Conservation (phyloP, 2,113 vertebrate species). For the Elephantulus edwardii region DNA sequence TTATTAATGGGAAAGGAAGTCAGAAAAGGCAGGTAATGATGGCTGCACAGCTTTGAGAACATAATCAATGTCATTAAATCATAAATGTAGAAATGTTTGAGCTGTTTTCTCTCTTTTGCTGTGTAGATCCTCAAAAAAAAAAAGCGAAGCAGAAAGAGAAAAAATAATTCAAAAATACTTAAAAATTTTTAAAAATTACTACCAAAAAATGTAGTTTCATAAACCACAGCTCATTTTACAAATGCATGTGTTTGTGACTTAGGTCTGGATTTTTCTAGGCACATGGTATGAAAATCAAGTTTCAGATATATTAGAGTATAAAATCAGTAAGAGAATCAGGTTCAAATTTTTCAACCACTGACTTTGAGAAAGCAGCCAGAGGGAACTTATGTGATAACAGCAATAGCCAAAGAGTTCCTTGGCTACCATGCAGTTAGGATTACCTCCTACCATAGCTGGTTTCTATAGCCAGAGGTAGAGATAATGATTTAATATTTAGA, state of each 20-base stretch:
- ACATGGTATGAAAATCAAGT: not conserved
- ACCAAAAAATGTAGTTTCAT: not conserved
- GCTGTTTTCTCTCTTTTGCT: not conserved
- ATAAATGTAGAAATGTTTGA: not conserved
- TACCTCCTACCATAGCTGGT: not conserved
- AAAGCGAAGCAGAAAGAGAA: too few relatives aligned
- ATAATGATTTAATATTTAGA: conserved; percentile 42
- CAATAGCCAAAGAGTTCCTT: conserved; percentile 7
- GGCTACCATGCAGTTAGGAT: not conserved
- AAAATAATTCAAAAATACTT: not conserved
- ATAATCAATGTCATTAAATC: not conserved
- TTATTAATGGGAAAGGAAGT: not conserved
- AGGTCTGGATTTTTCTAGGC: not conserved
- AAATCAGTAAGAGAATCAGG: not conserved
- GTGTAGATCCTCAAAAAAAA: not conserved
- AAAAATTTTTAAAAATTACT: not conserved
- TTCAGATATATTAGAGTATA: not conserved
- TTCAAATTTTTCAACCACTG: not conserved
- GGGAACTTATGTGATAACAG: conserved; percentile 18
- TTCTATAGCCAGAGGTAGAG: conserved; percentile 25
- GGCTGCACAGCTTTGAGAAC: not conserved
- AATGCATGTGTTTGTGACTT: not conserved
- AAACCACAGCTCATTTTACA: not conserved
- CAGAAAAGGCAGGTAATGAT: not conserved
- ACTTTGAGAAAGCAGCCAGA: conserved; percentile 22